Evolutionary conservation across 2,113 vertebrate species (phyloP).

Genomic region (Notothenia rossii): DNA sequence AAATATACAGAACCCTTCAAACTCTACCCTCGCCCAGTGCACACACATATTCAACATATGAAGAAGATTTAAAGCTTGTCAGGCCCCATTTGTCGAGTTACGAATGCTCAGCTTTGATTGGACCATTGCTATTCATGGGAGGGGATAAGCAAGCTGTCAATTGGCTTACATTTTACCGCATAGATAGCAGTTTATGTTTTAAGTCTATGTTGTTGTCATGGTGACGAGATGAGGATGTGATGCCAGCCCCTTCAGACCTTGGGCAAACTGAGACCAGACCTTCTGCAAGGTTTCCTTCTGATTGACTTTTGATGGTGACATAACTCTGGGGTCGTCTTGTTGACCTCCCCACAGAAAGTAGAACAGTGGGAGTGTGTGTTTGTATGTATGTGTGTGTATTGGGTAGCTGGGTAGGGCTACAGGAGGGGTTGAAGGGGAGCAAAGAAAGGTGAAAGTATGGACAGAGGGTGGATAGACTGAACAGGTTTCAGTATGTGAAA

Average conservation of each 20-base stretch:
- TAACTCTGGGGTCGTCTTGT: conserved; percentile 28
- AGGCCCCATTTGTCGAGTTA: too few relatives aligned
- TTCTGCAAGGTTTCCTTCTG: conserved; percentile 16
- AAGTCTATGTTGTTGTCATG: conserved; percentile 53
- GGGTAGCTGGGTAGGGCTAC: neutral
- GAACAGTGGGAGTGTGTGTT: neutral
- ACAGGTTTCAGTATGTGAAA: conserved; percentile 61
- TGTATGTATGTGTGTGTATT: conserved; percentile 9
- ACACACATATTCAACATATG: too few relatives aligned
- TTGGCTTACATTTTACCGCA: conserved; percentile 28
- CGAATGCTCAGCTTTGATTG: neutral
- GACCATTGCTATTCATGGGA: neutral
- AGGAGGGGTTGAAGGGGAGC: neutral
- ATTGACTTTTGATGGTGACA: conserved; percentile 32
- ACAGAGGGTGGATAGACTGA: conserved; percentile 43
- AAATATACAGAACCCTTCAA: too few relatives aligned
- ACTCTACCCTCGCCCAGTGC: too few relatives aligned
- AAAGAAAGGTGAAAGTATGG: conserved; percentile 46
- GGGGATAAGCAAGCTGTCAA: too few relatives aligned
- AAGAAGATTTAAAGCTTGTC: too few relatives aligned
- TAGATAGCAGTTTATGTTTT: conserved; percentile 8
- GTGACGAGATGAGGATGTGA: conserved; percentile 3
- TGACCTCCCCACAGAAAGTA: conserved; percentile 11
- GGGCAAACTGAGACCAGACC: conserved; percentile 26
- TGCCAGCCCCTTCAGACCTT: conserved; percentile 20